Evolutionary conservation across 2,797 vertebrate species (phyloP).

Genomic region (Lagodon rhomboides): DNA sequence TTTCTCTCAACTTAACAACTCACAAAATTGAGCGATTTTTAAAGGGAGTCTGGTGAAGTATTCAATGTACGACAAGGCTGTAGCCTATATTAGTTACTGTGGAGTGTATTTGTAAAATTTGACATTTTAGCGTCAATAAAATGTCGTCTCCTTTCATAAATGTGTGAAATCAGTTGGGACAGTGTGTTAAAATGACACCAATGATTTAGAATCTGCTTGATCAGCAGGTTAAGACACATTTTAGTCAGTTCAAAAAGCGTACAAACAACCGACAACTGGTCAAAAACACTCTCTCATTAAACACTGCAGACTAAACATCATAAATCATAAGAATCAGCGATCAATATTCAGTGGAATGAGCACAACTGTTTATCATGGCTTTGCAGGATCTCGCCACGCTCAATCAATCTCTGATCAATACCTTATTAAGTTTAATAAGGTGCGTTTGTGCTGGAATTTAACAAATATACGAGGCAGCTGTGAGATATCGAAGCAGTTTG

Average conservation of each 20-base stretch:
- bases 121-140: no score
- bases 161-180: no score
- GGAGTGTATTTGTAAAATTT: no score
- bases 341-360: slow-evolving; percentile 6
- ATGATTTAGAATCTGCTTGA: no score
- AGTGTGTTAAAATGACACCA: no score
- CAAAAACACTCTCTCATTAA: background rate
- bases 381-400: slow-evolving; percentile 3
- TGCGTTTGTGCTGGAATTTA: background rate
- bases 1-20: no score
- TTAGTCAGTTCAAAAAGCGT: background rate
- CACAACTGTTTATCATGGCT: background rate
- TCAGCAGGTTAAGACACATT: background rate
- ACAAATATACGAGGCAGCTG: background rate
- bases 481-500: background rate
- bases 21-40: no score
- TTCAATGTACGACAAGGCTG: no score
- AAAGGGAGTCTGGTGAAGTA: no score
- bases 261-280: background rate
- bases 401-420: slow-evolving; percentile 35
- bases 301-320: background rate
- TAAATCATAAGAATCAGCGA: background rate
- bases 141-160: no score
- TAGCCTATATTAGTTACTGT: no score
- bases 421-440: slow-evolving; percentile 34